phyloP scores from a whole-genome alignment of 2,797 vertebrate genomes.

The Bradypodion pumilum region DNA sequence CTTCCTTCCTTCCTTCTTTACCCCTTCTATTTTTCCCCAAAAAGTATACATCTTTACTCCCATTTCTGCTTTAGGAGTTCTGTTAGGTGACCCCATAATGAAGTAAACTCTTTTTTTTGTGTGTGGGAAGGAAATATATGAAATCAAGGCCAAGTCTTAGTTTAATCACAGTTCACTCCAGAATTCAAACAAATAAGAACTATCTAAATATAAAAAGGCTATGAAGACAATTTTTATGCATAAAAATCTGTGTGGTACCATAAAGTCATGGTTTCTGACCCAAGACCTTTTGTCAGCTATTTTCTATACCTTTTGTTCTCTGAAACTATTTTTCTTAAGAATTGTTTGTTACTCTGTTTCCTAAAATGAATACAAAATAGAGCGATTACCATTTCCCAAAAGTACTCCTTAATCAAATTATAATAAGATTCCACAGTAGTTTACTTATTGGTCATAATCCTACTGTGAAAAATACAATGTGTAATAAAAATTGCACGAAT shows the following conservation, averaged over 20 bases:
- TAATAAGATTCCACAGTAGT: background rate
- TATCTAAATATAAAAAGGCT: background rate
- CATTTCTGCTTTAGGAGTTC: too few species aligned
- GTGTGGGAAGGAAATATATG: background rate
- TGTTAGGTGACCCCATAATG: background rate
- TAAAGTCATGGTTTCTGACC: background rate
- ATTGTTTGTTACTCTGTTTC: background rate
- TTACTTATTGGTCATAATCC: too few species aligned
- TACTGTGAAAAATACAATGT: too few species aligned
- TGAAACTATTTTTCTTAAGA: background rate
- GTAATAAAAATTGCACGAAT: too few species aligned
- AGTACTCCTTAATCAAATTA: slow-evolving; percentile 14
- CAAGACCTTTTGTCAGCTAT: background rate
- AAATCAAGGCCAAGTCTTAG: background rate
- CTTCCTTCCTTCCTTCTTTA: too few species aligned
- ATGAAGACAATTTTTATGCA: background rate
- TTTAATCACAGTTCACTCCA: background rate
- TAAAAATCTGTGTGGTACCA: background rate
- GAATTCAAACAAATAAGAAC: background rate
- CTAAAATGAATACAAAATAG: background rate
- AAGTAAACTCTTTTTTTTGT: background rate
- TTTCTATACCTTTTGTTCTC: background rate
- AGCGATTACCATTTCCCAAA: background rate
- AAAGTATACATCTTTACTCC: too few species aligned
- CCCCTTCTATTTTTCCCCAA: too few species aligned